Percentiles rank a stretch among this genome's conserved stretches.
phyloP scores from a whole-genome alignment of 2,797 vertebrate genomes.

The Myoxocephalus aenaeus region DNA sequence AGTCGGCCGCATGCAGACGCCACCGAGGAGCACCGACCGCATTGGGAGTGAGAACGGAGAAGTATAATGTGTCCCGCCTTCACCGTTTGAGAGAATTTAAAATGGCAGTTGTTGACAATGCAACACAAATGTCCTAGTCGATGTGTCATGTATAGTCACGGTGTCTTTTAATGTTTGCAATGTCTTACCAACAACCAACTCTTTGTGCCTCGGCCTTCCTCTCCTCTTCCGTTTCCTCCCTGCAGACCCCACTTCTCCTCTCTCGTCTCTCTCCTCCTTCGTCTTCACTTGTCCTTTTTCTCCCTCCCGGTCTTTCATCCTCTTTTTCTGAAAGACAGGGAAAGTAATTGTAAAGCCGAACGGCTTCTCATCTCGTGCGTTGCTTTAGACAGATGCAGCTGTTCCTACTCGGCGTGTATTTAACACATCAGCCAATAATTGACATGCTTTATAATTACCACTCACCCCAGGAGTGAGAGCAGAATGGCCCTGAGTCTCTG shows the following conservation, averaged over 20 bases:
- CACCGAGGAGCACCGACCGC: no score
- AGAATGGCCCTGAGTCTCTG: background rate
- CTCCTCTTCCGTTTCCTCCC: conserved; percentile 8
- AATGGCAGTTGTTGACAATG: background rate
- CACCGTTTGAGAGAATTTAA: background rate
- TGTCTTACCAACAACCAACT: conserved; percentile 38
- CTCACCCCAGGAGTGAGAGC: conserved; percentile 27
- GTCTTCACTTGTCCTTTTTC: conserved; percentile 5
- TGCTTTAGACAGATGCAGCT: background rate
- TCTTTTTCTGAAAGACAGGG: conserved; percentile 29
- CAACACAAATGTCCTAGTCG: background rate
- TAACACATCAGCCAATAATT: background rate
- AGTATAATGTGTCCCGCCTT: background rate
- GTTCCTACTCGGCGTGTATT: background rate
- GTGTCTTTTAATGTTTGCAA: background rate
- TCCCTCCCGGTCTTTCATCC: background rate
- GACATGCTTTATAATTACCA: background rate
- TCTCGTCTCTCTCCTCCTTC: conserved; percentile 10
- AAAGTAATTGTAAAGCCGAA: background rate
- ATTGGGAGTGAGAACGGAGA: no score
- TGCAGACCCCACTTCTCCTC: background rate
- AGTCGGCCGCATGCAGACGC: no score
- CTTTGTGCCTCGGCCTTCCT: conserved; percentile 23
- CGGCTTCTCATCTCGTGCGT: rapidly evolving
- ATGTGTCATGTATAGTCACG: background rate